phyloP scores from a whole-genome alignment of 2,888 invertebrate genomes.

The Pammene aurita region DNA sequence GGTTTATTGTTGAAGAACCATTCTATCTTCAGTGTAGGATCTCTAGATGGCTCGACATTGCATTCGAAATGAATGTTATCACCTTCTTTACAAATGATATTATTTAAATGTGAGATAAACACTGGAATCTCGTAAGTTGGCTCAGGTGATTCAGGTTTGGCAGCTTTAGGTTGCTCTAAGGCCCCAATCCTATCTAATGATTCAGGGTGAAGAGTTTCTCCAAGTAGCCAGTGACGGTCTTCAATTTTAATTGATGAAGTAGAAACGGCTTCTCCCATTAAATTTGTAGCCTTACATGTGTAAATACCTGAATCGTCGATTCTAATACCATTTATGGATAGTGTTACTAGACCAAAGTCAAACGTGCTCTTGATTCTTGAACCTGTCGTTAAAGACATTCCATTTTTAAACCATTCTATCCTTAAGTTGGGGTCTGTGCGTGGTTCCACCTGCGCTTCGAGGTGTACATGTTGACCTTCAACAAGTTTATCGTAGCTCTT shows the following conservation, averaged over 20 bases:
- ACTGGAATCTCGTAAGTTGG: conserved; percentile 92
- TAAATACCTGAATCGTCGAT: conserved; percentile 97
- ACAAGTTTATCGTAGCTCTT: conserved; percentile 91
- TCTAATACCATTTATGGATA: conserved; percentile 93
- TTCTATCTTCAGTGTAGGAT: conserved; percentile 94
- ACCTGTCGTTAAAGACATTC: conserved; percentile 92
- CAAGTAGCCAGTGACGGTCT: conserved; percentile 94
- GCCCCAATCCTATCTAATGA: conserved; percentile 93
- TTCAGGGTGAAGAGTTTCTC: conserved; percentile 94
- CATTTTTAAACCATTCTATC: conserved; percentile 97
- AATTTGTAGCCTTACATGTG: conserved; percentile 96
- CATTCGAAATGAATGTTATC: conserved; percentile 96
- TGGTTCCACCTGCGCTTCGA: conserved; percentile 96
- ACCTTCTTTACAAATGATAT: conserved; percentile 93
- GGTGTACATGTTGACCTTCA: conserved; percentile 93
- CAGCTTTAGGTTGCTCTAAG: conserved; percentile 90
- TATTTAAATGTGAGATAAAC: conserved; percentile 95
- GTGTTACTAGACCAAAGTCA: conserved; percentile 97
- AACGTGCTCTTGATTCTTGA: conserved; percentile 96
- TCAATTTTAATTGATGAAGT: conserved; percentile 95
- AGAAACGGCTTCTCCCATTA: conserved; percentile 96
- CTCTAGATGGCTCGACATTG: conserved; percentile 95
- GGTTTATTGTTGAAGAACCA: conserved; percentile 98
- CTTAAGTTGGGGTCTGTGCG: conserved; percentile 93
- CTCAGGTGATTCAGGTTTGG: conserved; percentile 87